These are phyloP conservation scores for Acleris literana DNA, from an alignment of 2,888 invertebrate genomes.

Conservation along the genomic window DNA sequence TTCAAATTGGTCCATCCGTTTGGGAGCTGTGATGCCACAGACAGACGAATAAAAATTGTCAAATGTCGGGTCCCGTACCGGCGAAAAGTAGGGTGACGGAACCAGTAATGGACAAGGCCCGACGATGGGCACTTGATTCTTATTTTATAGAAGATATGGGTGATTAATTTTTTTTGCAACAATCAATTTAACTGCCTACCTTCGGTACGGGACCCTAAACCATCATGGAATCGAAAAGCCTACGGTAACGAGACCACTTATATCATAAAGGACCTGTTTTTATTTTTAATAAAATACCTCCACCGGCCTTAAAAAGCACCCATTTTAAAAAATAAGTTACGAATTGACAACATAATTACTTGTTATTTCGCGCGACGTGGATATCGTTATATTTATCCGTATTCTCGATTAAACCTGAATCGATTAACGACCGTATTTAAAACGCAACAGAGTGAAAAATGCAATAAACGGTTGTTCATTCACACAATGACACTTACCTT, in stretches of 20 bases:
- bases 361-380: conserved; percentile 39
- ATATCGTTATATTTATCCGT: conserved; percentile 31
- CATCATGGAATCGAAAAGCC: conserved; percentile 23
- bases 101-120: too few relatives aligned
- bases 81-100: too few relatives aligned
- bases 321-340: conserved; percentile 42
- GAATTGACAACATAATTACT: conserved; percentile 60
- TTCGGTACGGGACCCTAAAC: too few relatives aligned
- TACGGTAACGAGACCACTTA: conserved; percentile 30
- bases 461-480: conserved; percentile 39
- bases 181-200: too few relatives aligned
- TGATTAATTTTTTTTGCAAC: too few relatives aligned
- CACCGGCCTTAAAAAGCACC: conserved; percentile 43
- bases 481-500: conserved; percentile 48
- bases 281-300: conserved; percentile 32
- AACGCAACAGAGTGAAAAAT: conserved; percentile 38
- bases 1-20: too few relatives aligned
- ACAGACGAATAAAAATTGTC: too few relatives aligned
- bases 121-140: too few relatives aligned
- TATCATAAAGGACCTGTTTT: conserved; percentile 34
- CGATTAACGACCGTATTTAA: conserved; percentile 37
- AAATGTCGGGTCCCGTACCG: too few relatives aligned
- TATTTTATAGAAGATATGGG: too few relatives aligned
- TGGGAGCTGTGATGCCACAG: too few relatives aligned
- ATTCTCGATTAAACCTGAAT: conserved; percentile 35